phyloP scores from a whole-genome alignment of 2,113 vertebrate species.

The Manacus vitellinus region DNA sequence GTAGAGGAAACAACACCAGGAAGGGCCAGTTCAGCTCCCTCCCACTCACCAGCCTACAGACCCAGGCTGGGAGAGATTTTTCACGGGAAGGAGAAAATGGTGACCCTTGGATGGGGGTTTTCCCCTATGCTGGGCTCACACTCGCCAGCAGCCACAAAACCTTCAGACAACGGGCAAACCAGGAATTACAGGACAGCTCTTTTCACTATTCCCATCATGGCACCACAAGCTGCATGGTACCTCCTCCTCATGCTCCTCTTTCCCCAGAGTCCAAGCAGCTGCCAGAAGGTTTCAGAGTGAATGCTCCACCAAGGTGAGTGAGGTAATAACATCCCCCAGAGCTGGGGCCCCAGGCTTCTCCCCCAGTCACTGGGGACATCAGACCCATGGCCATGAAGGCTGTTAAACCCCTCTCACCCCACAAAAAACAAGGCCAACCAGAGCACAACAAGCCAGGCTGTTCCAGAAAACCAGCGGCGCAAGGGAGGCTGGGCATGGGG shows the following conservation, averaged over 20 bases:
- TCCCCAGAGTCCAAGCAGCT: fast-evolving
- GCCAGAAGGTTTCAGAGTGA: background rate
- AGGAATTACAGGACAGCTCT: no score
- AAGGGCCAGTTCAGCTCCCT: background rate
- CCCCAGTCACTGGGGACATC: fast-evolving
- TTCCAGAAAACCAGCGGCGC: fast-evolving
- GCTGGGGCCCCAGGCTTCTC: background rate
- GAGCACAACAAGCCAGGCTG: background rate
- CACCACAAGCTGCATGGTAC: no score
- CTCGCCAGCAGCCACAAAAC: background rate
- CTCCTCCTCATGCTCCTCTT: background rate
- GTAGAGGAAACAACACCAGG: background rate
- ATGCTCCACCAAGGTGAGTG: fast-evolving
- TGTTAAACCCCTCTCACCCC: background rate
- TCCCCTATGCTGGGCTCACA: fast-evolving
- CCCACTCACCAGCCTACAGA: background rate
- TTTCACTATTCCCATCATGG: fast-evolving
- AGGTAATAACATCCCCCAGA: fast-evolving
- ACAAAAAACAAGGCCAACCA: background rate
- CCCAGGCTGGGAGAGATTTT: background rate
- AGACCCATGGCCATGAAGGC: fast-evolving
- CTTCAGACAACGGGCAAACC: background rate
- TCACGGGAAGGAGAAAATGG: background rate
- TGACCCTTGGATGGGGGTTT: background rate
- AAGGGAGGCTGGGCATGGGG: background rate